Conservation (phyloP, 1,140 invertebrate species). For the Myzus persicae region DNA sequence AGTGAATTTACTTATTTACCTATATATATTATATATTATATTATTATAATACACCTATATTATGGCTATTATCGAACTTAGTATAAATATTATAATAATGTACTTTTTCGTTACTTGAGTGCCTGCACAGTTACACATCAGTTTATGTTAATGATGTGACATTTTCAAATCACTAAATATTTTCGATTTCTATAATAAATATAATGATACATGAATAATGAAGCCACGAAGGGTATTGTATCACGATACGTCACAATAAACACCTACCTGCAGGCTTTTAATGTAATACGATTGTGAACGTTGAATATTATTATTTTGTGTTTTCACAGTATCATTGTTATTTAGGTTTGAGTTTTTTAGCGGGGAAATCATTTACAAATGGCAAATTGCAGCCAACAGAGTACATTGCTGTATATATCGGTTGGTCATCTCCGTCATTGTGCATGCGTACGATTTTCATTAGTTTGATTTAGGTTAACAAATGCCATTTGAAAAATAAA, state of each 20-base stretch:
- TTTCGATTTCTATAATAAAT: neutral
- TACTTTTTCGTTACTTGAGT: neutral
- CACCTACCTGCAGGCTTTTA: neutral
- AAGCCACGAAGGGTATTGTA: neutral
- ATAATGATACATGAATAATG: neutral
- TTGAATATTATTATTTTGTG: neutral
- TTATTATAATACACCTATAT: too few species aligned
- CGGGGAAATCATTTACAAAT: neutral
- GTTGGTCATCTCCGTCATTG: neutral
- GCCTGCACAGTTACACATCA: neutral
- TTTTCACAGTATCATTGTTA: neutral
- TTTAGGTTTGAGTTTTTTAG: neutral
- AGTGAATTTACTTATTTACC: neutral
- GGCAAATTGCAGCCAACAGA: neutral
- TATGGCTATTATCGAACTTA: neutral
- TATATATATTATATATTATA: too few species aligned
- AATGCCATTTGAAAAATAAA: conserved; percentile 1
- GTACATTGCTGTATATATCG: neutral
- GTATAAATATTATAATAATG: neutral
- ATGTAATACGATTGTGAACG: neutral
- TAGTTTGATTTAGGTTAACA: conserved; percentile 29
- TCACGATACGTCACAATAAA: neutral
- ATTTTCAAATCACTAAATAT: neutral
- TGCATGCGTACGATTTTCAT: neutral
- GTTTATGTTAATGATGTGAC: neutral